Conservation (phyloP, 1,140 invertebrate species). For the Cherax quadricarinatus region DNA sequence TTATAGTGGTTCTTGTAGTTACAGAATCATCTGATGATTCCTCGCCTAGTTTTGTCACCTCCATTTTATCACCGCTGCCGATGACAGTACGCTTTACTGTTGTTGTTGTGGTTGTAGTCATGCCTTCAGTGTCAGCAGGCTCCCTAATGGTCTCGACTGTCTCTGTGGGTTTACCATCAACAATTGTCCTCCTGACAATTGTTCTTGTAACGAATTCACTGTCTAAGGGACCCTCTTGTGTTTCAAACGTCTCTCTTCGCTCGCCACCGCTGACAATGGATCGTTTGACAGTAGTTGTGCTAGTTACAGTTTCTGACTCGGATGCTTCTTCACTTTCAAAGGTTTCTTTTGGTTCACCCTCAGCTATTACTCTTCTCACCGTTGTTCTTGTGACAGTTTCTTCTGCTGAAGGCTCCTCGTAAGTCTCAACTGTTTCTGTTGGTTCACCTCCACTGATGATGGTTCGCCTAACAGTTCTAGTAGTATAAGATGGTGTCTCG, state of each 20-base stretch:
- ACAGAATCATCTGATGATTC: constrained; percentile 2
- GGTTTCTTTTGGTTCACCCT: constrained; percentile 23
- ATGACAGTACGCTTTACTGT: constrained; percentile 33
- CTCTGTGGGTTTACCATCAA: constrained; percentile 7
- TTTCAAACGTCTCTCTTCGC: constrained; percentile 16
- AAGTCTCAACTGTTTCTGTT: constrained; percentile 32
- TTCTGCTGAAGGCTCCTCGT: background rate
- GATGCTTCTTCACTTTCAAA: constrained; percentile 21
- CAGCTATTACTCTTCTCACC: background rate
- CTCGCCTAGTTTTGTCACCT: constrained; percentile 5
- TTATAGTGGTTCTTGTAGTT: constrained; percentile 11
- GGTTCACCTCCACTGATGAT: constrained; percentile 17
- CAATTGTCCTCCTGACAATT: constrained; percentile 10
- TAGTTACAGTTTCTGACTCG: constrained; percentile 16
- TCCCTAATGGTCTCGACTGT: background rate
- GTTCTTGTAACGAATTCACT: constrained; percentile 12
- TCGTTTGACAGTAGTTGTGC: constrained; percentile 21
- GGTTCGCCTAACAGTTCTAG: constrained; percentile 18
- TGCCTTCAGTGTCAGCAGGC: background rate
- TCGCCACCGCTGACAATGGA: constrained; percentile 19
- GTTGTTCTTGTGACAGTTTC: constrained; percentile 26
- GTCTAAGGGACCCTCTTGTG: background rate
- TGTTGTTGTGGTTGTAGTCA: background rate
- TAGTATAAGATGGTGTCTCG: constrained; percentile 6
- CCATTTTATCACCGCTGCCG: background rate